These are phyloP conservation scores for Ectobius pallidus DNA, from an alignment of 2,888 invertebrate genomes.

Conservation along the genomic window DNA sequence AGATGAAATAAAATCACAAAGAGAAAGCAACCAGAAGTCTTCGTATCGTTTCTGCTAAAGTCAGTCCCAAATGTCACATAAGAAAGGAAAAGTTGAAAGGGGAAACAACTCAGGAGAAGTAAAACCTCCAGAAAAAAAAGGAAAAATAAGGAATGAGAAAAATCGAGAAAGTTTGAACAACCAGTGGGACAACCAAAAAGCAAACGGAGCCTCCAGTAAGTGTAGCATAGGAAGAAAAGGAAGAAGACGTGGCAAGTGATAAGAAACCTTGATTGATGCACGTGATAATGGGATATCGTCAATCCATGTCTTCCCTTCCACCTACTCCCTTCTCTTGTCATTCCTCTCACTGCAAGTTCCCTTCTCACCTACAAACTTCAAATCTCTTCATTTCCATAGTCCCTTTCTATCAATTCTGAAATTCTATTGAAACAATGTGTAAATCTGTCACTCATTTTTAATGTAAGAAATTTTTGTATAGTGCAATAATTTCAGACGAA, in stretches of 20 bases:
- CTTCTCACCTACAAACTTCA: background rate
- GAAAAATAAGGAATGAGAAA: slow-evolving; percentile 4
- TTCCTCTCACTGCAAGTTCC: slow-evolving; percentile 21
- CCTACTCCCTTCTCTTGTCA: slow-evolving; percentile 6
- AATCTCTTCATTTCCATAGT: no score
- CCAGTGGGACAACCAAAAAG: slow-evolving; percentile 11
- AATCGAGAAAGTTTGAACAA: slow-evolving; percentile 26
- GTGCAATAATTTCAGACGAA: no score
- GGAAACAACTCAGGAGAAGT: slow-evolving; percentile 20
- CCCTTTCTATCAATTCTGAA: no score
- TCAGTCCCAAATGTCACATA: slow-evolving; percentile 30
- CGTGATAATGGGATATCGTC: slow-evolving; percentile 61
- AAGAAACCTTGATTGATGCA: slow-evolving; percentile 55
- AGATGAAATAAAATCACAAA: slow-evolving; percentile 4
- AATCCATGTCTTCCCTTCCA: slow-evolving; percentile 57
- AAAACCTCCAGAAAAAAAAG: background rate
- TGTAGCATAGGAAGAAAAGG: background rate
- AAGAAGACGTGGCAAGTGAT: slow-evolving; percentile 35
- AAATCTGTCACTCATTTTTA: no score
- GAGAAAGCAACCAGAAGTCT: slow-evolving; percentile 15
- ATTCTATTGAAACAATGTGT: no score
- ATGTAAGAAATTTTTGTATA: no score
- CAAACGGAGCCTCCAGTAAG: slow-evolving; percentile 8
- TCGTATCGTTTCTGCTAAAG: slow-evolving; percentile 1
- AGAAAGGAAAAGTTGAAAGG: slow-evolving; percentile 23